A percentile compares a stretch with the other conserved stretches of the same genome.
Conservation (phyloP, 2,113 vertebrate species). For the Hiodon tergisus region DNA sequence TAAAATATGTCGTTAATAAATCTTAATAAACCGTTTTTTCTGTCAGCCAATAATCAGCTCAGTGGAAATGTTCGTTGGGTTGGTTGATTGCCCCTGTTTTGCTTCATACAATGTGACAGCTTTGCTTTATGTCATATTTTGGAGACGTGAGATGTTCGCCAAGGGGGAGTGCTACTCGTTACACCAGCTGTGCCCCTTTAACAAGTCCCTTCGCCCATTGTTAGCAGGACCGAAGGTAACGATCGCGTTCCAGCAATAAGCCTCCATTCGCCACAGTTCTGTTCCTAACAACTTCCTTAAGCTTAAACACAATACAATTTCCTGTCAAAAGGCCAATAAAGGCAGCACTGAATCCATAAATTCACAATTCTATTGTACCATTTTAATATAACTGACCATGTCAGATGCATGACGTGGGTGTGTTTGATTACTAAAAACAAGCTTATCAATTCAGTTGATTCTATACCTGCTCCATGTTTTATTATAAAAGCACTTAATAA, state of each 20-base stretch:
- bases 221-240: constrained; percentile 12
- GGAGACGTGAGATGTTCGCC: constrained; percentile 14
- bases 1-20: background rate
- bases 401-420: too few species aligned
- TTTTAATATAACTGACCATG: too few species aligned
- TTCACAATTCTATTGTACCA: too few species aligned
- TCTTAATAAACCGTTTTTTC: background rate
- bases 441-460: too few species aligned
- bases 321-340: too few species aligned
- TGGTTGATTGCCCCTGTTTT: constrained; percentile 5
- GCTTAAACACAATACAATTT: too few species aligned
- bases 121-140: constrained; percentile 13
- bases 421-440: too few species aligned
- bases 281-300: background rate
- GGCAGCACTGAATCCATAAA: too few species aligned
- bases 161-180: constrained; percentile 7
- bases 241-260: background rate
- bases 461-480: too few species aligned
- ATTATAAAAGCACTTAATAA: too few species aligned
- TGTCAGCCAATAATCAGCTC: background rate
- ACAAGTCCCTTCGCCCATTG: constrained; percentile 9
- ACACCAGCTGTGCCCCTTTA: constrained; percentile 27
- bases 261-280: background rate
- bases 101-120: constrained; percentile 32
- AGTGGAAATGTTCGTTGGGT: background rate